Conservation (phyloP, 2,113 vertebrate genomes). For the Leptosomus discolor region DNA sequence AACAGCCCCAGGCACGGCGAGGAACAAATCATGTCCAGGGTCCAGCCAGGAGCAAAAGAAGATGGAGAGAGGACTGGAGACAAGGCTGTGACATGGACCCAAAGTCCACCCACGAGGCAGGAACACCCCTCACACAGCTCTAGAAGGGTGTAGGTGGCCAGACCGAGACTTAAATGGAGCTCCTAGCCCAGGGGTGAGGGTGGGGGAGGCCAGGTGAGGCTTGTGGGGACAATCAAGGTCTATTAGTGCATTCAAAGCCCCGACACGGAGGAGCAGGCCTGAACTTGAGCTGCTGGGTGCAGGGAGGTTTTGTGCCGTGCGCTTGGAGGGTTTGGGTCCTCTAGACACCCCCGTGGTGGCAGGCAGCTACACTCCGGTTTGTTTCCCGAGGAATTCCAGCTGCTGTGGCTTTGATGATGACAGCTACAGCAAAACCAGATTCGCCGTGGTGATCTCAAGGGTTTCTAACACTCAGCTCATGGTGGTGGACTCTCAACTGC, state of each 20-base stretch:
- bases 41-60: not conserved
- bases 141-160: accelerated
- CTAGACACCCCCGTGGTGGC: not conserved
- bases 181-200: not conserved
- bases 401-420: not conserved
- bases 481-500: not conserved
- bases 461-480: not conserved
- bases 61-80: not conserved
- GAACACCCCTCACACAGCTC: not conserved
- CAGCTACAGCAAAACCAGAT: not conserved
- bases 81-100: too few relatives aligned
- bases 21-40: not conserved
- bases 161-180: not conserved
- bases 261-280: not conserved
- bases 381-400: not conserved
- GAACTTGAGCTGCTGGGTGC: not conserved
- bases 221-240: not conserved
- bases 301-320: not conserved
- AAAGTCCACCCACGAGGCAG: not conserved
- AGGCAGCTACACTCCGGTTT: accelerated
- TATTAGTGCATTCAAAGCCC: too few relatives aligned
- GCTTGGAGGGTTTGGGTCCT: not conserved
- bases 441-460: not conserved
- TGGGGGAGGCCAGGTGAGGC: not conserved
- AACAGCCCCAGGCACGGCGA: not conserved